phyloP scores from a whole-genome alignment of 2,888 invertebrate genomes.

The Labia minor region DNA sequence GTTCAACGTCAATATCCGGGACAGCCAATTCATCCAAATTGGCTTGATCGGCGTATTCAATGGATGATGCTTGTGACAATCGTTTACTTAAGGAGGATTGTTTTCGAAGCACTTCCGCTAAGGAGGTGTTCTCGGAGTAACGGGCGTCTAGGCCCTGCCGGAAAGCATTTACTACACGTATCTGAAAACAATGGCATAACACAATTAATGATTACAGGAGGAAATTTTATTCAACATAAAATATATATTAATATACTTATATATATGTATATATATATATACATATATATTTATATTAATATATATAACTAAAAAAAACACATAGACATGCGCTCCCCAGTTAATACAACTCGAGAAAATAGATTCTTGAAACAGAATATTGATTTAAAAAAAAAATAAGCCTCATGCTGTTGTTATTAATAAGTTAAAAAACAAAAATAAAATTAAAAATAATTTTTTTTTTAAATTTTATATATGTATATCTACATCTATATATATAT shows the following conservation, averaged over 20 bases:
- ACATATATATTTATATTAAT: neutral
- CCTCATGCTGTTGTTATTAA: conserved; percentile 13
- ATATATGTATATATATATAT: too few species aligned
- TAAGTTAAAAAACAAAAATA: too few species aligned
- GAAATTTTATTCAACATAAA: too few species aligned
- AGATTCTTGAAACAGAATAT: neutral
- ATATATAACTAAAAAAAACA: conserved; percentile 16
- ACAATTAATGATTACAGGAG: neutral
- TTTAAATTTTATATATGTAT: too few species aligned
- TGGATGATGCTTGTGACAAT: conserved; percentile 81
- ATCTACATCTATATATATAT: too few species aligned
- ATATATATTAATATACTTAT: too few species aligned
- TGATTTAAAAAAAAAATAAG: neutral
- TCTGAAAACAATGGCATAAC: conserved; percentile 58
- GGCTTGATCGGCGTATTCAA: conserved; percentile 82
- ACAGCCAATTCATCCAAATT: conserved; percentile 71
- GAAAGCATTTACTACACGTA: conserved; percentile 99
- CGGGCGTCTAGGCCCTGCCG: conserved; percentile 97
- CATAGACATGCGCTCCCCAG: conserved; percentile 3
- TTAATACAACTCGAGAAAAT: neutral
- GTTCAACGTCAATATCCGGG: conserved; percentile 85
- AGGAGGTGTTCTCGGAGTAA: conserved; percentile 81
- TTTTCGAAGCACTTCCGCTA: conserved; percentile 87
- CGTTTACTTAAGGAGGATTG: conserved; percentile 87
- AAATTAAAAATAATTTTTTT: neutral